Conservation (phyloP, 2,113 vertebrate genomes). For the Nymphicus hollandicus region DNA sequence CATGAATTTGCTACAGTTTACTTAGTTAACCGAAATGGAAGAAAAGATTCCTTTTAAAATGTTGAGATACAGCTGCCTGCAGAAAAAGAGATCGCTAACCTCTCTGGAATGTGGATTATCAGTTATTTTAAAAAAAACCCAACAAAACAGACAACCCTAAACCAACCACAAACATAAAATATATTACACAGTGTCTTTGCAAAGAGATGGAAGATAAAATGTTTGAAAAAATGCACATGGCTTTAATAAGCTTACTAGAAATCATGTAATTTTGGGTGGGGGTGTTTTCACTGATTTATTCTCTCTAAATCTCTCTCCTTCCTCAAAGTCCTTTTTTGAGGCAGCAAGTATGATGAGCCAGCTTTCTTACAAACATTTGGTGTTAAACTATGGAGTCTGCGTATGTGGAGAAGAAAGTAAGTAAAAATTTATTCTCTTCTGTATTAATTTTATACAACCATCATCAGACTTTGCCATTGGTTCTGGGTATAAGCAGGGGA, state of each 20-base stretch:
- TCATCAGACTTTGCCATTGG: neutral
- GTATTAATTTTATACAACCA: neutral
- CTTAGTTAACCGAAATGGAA: neutral
- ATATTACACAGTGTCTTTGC: neutral
- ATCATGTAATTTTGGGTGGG: neutral
- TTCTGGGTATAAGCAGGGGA: neutral
- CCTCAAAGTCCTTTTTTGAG: slow-evolving; percentile 94
- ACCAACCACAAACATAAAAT: neutral
- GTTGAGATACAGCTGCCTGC: neutral
- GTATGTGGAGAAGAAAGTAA: slow-evolving; percentile 96
- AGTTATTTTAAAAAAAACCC: neutral
- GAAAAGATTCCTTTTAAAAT: neutral
- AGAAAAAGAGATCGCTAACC: neutral
- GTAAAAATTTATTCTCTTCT: slow-evolving; percentile 58
- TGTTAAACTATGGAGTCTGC: slow-evolving; percentile 94
- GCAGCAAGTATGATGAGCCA: slow-evolving; percentile 99
- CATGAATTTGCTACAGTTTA: neutral
- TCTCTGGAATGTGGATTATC: neutral
- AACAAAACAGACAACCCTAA: neutral
- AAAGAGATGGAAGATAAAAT: neutral
- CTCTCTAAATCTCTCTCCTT: neutral
- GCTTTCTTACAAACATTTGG: slow-evolving; percentile 92
- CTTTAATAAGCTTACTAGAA: neutral
- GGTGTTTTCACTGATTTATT: neutral
- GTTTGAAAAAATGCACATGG: rapidly evolving